phyloP scores from a whole-genome alignment of 2,797 vertebrate species.

The Macroramphosus scolopax region DNA sequence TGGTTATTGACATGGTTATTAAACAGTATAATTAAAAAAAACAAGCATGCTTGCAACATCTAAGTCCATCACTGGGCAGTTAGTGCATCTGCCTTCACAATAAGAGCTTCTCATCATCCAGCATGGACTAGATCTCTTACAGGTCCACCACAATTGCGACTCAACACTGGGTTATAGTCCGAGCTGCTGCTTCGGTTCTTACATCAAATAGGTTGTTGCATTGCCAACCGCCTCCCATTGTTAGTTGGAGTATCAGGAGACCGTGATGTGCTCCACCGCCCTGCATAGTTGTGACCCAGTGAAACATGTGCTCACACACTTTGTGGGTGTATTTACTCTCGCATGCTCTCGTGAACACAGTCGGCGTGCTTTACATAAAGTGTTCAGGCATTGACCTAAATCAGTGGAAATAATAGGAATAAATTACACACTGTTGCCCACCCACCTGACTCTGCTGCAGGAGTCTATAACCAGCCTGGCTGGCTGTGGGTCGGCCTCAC shows the following conservation, averaged over 20 bases:
- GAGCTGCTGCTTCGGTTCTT: slow-evolving; percentile 14
- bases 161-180: slow-evolving; percentile 1
- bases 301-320: slow-evolving; percentile 16
- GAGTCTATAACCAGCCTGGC: slow-evolving; percentile 19
- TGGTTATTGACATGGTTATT: slow-evolving; percentile 35
- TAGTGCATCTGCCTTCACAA: slow-evolving; percentile 10
- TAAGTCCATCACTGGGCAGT: slow-evolving; percentile 26
- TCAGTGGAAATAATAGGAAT: slow-evolving; percentile 41
- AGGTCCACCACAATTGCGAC: slow-evolving; percentile 8
- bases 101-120: slow-evolving; percentile 11
- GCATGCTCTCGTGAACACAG: slow-evolving; percentile 6
- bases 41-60: slow-evolving; percentile 17
- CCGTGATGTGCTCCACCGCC: slow-evolving; percentile 13
- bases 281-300: slow-evolving; percentile 29
- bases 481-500: slow-evolving; percentile 10
- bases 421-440: slow-evolving; percentile 37
- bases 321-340: slow-evolving; percentile 11
- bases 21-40: slow-evolving; percentile 33
- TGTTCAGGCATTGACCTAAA: slow-evolving; percentile 41
- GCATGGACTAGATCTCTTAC: background rate
- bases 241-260: slow-evolving; percentile 45
- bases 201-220: background rate
- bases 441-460: slow-evolving; percentile 40
- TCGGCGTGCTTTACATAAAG: slow-evolving; percentile 19
- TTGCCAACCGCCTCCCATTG: slow-evolving; percentile 8